These are phyloP conservation scores for Procavia capensis DNA, from an alignment of 2,113 vertebrate genomes.

Conservation along the genomic window DNA sequence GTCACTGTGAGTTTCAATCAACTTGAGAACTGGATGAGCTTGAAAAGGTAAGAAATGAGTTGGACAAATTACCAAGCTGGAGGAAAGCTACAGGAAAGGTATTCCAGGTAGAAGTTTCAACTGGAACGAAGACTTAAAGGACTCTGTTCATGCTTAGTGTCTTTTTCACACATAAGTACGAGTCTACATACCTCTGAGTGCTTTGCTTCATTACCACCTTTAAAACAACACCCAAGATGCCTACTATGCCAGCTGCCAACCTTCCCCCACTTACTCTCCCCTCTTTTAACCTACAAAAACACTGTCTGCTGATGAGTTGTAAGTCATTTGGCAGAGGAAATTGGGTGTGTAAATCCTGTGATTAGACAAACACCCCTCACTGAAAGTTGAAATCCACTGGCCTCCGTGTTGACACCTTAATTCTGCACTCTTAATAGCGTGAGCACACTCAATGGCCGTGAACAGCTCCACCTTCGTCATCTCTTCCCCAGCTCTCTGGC, in stretches of 20 bases:
- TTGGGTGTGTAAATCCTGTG: slow-evolving; percentile 68
- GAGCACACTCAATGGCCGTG: slow-evolving; percentile 5
- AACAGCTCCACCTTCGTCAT: slow-evolving; percentile 56
- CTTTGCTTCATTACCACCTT: slow-evolving; percentile 51
- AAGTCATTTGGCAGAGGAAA: slow-evolving; percentile 77
- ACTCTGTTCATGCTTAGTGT: background rate
- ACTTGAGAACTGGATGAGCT: background rate
- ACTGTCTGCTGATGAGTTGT: slow-evolving; percentile 54
- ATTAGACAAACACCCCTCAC: slow-evolving; percentile 73
- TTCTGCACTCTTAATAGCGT: slow-evolving; percentile 46
- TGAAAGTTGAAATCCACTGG: slow-evolving; percentile 68
- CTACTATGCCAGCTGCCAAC: slow-evolving; percentile 27
- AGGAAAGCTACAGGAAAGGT: background rate
- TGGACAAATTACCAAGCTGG: background rate
- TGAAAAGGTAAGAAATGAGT: slow-evolving; percentile 5
- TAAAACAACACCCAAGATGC: slow-evolving; percentile 54
- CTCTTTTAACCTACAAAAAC: slow-evolving; percentile 72
- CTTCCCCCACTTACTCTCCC: slow-evolving; percentile 41
- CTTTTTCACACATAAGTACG: slow-evolving; percentile 48
- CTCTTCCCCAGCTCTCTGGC: slow-evolving; percentile 47
- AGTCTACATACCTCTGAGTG: background rate
- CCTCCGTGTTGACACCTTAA: background rate
- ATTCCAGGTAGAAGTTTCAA: background rate
- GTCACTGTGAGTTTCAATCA: background rate
- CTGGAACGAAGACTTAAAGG: background rate